Base-by-base conservation (phyloP, 2,888 invertebrate genomes). In the Atrina japonica region DNA sequence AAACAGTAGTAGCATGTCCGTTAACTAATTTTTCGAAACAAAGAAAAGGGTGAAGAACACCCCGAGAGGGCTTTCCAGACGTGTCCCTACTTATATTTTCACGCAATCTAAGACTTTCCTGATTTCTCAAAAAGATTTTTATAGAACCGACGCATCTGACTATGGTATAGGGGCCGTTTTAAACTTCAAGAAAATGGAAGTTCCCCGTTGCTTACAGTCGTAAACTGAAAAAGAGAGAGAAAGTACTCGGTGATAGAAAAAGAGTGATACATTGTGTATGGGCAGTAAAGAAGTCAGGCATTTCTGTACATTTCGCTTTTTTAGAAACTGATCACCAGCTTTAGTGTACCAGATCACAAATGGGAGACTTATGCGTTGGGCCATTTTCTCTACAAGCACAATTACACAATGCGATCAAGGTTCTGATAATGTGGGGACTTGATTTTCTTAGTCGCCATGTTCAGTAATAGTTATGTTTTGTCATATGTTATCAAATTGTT, bases 291-390 rank as follows among this genome's bases (percentile, higher is more conserved):
- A 73, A 74, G 56, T 56, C 52, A 67, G 14, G 27, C n/a, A 30
- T 73, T 65, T 41, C 40, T 77, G 35, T 73, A 76, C 50, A 64
- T 67, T 3, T 14, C 14, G 0, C 30, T 69, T 56, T n/a, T n/a
- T 69, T 71, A 56, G 71, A 78, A 27, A 74, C 74, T 59, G n/a
- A n/a, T n/a, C n/a, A n/a, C n/a, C 64, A 68, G 43, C 77, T 3
- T 55, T 77, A n/a, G 27, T 64, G 27, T 70, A 61, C 25, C 43
- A 76, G 27, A 47, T 65, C 7, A 58, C 45, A 3, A 76, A 69
- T 66, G 67, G 63, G 1, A 47, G 76, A 21, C 18, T 76, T 16
- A 71, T 70, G 71, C 35, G 76, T 0, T 76, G 76, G 76, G 76
- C 76, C 16, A 21, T 76, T 30, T 21, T 35, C n/a, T 27, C 56